Evolutionary conservation across 2,113 vertebrate species (phyloP).

Genomic region (Zingel zingel): DNA sequence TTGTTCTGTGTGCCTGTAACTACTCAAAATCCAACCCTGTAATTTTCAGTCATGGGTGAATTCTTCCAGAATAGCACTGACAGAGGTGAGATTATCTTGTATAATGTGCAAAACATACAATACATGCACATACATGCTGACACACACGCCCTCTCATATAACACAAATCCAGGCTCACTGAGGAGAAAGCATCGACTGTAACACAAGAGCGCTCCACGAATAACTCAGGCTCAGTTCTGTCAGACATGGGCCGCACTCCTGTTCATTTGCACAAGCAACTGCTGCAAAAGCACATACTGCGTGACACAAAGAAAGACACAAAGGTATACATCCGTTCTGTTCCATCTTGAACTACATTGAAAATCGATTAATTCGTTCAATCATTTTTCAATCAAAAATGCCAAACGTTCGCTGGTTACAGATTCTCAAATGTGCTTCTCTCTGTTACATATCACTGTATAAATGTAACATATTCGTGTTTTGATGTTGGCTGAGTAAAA

Average conservation of each 20-base stretch:
- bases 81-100: conserved; percentile 13
- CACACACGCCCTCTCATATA: conserved; percentile 45
- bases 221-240: neutral
- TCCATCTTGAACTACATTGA: neutral
- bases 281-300: neutral
- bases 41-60: conserved; percentile 48
- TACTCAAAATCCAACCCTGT: conserved; percentile 29
- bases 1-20: conserved; percentile 22
- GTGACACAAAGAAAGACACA: neutral
- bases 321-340: neutral
- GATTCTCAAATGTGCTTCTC: too few species aligned
- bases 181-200: conserved; percentile 28
- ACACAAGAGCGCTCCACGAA: conserved; percentile 22
- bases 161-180: conserved; percentile 15
- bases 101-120: conserved; percentile 28
- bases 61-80: conserved; percentile 26
- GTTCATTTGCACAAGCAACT: conserved; percentile 11
- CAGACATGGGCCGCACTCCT: neutral
- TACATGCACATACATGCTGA: conserved; percentile 51
- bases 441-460: too few species aligned
- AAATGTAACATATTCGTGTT: neutral
- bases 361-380: too few species aligned
- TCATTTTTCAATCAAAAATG: too few species aligned
- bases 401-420: neutral
- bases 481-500: neutral